Base-by-base conservation (phyloP, 1,140 invertebrate species). In the Zaprionus gabonicus region DNA sequence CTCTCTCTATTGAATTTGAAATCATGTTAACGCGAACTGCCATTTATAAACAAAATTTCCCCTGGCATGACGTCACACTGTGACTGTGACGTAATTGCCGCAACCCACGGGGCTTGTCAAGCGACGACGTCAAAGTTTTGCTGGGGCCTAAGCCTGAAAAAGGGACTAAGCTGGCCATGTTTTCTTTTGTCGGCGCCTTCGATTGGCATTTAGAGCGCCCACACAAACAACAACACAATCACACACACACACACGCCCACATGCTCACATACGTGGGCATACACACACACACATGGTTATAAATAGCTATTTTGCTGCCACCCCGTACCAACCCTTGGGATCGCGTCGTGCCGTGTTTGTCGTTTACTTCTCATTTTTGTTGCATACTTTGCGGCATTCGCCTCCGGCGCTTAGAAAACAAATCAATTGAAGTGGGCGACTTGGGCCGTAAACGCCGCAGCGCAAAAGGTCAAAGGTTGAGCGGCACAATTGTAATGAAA, bases 201-300 rank as follows among this genome's bases (percentile, higher is more conserved):
- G 62, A 76, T 72, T 76, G 69, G 69, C 74, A 76, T 71, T 72
- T 71, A 46, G n/a, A 71, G 13, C 69, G 36, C 60, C 60, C 58
- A 51, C 56, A 71, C 38, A 59, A 20, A 23, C 41, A 53, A 55
- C 55, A 51, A 51, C 46, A 71, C 28, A 53, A 20, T 23, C 51
- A 59, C 17, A 38, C 63, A n/a, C 60, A 28, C 44, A 71, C 23
- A 44, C 28, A 31, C 3, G 3, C 38, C 20, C 15, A 34, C 3
- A n/a, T n/a, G 25, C 2, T 12, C 5, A 46, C 28, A 38, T 25
- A 38, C 23, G 36, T 36, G 20, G 41, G n/a, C 53, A 75, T 10
- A 76, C 27, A 53, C n/a, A 64, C 10, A 64, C 10, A 57, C 55
- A 57, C 55, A 23, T 57, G 36, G 17, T 38, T 74, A 70, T 58